A percentile compares a stretch with the other conserved stretches of the same genome.
phyloP scores from a whole-genome alignment of 2,113 vertebrate genomes.

The Lepisosteus oculatus region DNA sequence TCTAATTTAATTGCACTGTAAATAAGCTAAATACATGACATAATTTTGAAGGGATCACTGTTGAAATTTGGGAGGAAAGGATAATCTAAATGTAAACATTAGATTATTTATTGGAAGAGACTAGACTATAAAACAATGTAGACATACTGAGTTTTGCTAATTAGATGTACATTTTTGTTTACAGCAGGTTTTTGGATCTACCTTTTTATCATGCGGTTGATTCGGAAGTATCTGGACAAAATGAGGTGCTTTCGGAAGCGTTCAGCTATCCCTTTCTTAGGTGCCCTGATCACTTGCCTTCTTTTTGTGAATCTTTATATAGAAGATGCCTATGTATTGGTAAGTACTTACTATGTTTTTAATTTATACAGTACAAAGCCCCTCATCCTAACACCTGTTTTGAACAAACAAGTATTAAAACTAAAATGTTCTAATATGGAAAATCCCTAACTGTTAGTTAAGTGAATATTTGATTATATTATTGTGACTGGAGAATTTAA shows the following conservation, averaged over 20 bases:
- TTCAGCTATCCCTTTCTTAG: slow-evolving; percentile 88
- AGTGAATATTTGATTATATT: too few species aligned
- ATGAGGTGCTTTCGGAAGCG: slow-evolving; percentile 97
- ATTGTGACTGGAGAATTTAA: too few species aligned
- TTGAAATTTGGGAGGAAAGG: neutral
- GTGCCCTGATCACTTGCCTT: slow-evolving; percentile 87
- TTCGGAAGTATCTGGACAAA: slow-evolving; percentile 87
- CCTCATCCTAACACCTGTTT: neutral
- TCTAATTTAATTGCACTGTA: too few species aligned
- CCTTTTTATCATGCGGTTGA: slow-evolving; percentile 64
- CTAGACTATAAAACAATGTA: slow-evolving; percentile 15
- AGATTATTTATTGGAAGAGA: neutral
- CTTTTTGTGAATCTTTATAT: slow-evolving; percentile 96
- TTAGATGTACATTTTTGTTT: slow-evolving; percentile 14
- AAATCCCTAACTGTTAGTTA: too few species aligned
- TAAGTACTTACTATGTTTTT: slow-evolving; percentile 56
- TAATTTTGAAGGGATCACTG: neutral
- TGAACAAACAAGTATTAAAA: too few species aligned
- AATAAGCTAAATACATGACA: neutral
- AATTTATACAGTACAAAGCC: neutral
- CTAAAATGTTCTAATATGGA: too few species aligned
- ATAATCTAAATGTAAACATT: neutral
- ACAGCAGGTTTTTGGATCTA: slow-evolving; percentile 47
- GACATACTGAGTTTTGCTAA: slow-evolving; percentile 2
- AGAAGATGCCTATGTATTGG: slow-evolving; percentile 93